Conservation (phyloP, 2,113 vertebrate genomes). For the Chitala chitala region DNA sequence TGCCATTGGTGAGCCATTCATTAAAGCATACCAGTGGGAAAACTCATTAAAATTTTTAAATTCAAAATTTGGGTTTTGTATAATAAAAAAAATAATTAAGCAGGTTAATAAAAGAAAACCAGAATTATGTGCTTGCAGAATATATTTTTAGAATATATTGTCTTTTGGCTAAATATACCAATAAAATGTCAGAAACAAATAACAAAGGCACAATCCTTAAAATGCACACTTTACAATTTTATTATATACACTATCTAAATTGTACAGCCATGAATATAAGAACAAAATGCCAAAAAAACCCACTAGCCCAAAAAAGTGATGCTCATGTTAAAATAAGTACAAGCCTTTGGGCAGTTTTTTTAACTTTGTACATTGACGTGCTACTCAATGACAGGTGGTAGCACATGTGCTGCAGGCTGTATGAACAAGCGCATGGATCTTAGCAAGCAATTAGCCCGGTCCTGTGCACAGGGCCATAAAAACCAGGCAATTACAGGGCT, state of each 20-base stretch:
- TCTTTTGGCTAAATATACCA: too few relatives aligned
- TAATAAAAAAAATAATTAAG: too few relatives aligned
- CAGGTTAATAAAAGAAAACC: too few relatives aligned
- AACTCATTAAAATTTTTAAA: too few relatives aligned
- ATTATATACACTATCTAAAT: constrained; percentile 25
- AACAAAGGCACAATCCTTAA: not conserved
- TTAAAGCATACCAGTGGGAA: too few relatives aligned
- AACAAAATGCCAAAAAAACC: constrained; percentile 30
- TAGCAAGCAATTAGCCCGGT: constrained; percentile 31
- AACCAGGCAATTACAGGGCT: constrained; percentile 42
- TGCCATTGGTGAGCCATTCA: too few relatives aligned
- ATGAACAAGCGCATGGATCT: constrained; percentile 23
- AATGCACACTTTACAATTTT: constrained; percentile 38
- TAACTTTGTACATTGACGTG: not conserved
- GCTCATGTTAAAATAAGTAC: constrained; percentile 5
- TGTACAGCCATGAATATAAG: constrained; percentile 36
- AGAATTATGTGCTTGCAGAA: too few relatives aligned
- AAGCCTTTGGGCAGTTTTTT: not conserved
- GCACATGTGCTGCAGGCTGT: constrained; percentile 12
- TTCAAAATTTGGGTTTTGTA: too few relatives aligned
- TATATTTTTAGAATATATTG: too few relatives aligned
- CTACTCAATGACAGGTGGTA: constrained; percentile 10
- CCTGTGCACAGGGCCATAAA: constrained; percentile 40
- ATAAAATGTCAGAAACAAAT: not conserved
- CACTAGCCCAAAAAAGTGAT: constrained; percentile 11